Conservation (phyloP, 2,888 invertebrate genomes). For the Alviniconcha strummeri region DNA sequence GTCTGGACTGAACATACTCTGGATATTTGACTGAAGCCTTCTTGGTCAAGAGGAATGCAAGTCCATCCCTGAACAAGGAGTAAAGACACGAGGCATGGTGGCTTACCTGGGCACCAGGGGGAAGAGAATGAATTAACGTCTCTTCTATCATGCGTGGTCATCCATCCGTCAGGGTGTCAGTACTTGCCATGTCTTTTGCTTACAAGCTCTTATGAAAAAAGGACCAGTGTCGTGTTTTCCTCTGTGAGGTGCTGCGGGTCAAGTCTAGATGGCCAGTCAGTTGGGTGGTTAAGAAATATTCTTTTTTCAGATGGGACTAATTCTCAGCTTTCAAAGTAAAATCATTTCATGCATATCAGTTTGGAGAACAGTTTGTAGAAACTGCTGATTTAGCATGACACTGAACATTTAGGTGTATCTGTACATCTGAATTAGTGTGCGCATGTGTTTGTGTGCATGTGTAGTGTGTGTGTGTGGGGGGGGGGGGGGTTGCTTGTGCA, state of each 20-base stretch:
- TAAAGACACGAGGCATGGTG: background rate
- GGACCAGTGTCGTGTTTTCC: background rate
- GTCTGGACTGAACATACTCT: constrained; percentile 85
- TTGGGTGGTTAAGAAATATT: too few relatives aligned
- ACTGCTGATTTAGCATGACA: background rate
- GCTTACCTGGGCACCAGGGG: background rate
- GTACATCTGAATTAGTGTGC: background rate
- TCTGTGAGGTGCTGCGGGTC: too few relatives aligned
- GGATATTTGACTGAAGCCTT: constrained; percentile 64
- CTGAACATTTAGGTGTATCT: background rate
- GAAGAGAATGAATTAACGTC: background rate
- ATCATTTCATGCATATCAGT: background rate
- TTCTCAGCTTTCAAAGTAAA: background rate
- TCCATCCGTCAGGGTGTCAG: background rate
- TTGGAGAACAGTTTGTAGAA: background rate
- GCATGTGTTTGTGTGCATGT: background rate
- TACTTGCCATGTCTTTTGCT: background rate
- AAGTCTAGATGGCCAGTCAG: too few relatives aligned
- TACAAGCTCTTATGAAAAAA: background rate
- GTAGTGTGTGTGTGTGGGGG: background rate
- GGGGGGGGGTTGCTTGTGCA: background rate
- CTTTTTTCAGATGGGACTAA: too few relatives aligned
- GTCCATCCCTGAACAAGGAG: background rate
- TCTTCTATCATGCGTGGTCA: background rate
- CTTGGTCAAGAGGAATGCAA: background rate